phyloP scores from a whole-genome alignment of 1,140 invertebrate genomes.

The Drosophila sturtevanti region DNA sequence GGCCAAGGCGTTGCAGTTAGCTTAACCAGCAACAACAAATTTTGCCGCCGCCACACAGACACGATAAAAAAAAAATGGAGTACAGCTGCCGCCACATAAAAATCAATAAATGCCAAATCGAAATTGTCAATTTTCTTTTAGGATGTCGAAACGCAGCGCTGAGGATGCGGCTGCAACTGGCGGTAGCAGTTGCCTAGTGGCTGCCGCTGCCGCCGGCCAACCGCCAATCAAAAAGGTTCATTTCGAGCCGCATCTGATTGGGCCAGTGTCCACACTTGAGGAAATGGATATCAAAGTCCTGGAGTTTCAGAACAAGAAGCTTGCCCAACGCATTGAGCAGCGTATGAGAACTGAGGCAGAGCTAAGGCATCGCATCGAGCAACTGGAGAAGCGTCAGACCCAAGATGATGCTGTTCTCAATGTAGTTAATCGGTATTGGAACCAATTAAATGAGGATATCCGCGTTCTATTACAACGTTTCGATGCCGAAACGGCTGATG shows the following conservation, averaged over 20 bases:
- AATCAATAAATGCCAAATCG: constrained; percentile 66
- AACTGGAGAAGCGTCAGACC: constrained; percentile 97
- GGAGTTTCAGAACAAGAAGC: constrained; percentile 98
- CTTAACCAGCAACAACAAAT: neutral
- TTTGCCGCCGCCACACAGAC: constrained; percentile 43
- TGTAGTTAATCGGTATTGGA: constrained; percentile 99
- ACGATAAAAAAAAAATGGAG: constrained; percentile 66
- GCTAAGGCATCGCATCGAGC: constrained; percentile 95
- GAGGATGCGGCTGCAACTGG: constrained; percentile 84
- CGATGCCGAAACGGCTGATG: constrained; percentile 98
- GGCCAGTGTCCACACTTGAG: constrained; percentile 95
- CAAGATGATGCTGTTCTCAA: constrained; percentile 99
- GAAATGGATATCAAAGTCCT: constrained; percentile 99
- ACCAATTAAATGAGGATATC: constrained; percentile 98
- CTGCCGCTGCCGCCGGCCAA: constrained; percentile 68
- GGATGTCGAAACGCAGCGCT: constrained; percentile 89
- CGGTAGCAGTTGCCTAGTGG: constrained; percentile 64
- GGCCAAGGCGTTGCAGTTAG: constrained; percentile 7
- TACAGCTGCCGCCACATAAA: constrained; percentile 63
- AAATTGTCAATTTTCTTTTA: constrained; percentile 29
- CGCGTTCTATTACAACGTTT: constrained; percentile 96
- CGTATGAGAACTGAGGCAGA: constrained; percentile 94
- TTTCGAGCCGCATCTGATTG: constrained; percentile 96
- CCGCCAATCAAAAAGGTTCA: constrained; percentile 95
- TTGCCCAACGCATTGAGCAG: constrained; percentile 96